Evolutionary conservation across 2,113 vertebrate species (phyloP), one percentile per base, ranked within the genome.

Genomic region (Gallinago undulata): DNA sequence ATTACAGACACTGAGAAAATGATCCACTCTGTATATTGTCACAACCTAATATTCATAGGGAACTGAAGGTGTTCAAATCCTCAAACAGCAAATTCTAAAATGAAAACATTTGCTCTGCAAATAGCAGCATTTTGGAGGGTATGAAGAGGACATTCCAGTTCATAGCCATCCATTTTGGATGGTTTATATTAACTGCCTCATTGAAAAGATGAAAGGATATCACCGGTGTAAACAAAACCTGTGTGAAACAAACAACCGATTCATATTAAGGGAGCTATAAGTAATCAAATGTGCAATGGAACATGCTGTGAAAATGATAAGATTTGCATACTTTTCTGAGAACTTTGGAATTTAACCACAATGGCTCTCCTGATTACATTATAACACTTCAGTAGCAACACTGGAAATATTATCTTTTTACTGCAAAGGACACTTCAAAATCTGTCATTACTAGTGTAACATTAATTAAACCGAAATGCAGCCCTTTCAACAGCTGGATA

Each of bases 51-150:
- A 94, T 93, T 94, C 84, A 85, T 14, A 35, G n/a, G 57, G 33
- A 91, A 87, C 39, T n/a, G 63, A 92, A 78, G 21, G 19, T 37
- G 12, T 62, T 81, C 45, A 93, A 95, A 89, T 79, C 70, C 87
- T 92, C 77, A 62, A 87, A 75, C 48, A 89, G 43, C 13, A 15
- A 90, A 85, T 67, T 78, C 43, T 81, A 33, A 85, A 95, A 81
- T 59, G 55, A 91, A 95, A 95, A 79, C 30, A 84, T 96, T 96
- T 96, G 13, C 43, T 90, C 86, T 81, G 68, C 83, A 94, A 94
- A 96, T 96, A 96, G 19, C 21, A 82, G 69, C 4, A 0, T 92
- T 94, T 73, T 91, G 35, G 66, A 89, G 78, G 80, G n/a, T 82
- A 92, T 30, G 33, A 47, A 87, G 90, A 95, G 84, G 86, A 81